Evolutionary conservation across 2,113 vertebrate species (phyloP).

Genomic region (Empidonax traillii): DNA sequence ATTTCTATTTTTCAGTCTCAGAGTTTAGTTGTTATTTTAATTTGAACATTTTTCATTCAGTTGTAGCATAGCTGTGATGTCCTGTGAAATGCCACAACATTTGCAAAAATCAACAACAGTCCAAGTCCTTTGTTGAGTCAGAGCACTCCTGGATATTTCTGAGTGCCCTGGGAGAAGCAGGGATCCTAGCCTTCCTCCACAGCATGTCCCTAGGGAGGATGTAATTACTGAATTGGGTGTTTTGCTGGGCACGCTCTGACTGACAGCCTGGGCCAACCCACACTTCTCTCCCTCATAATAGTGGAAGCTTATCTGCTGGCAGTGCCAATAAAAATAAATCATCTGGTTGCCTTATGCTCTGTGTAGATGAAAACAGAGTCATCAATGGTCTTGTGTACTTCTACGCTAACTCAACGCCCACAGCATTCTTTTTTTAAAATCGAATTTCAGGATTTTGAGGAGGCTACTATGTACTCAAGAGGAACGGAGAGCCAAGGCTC

Average conservation of each 20-base stretch:
- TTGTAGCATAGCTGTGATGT: neutral
- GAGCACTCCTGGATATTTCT: neutral
- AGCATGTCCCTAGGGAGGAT: neutral
- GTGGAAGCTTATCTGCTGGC: neutral
- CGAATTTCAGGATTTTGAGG: neutral
- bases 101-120: neutral
- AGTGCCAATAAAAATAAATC: constrained; percentile 62
- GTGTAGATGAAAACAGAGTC: constrained; percentile 21
- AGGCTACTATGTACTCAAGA: neutral
- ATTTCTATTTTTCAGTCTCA: neutral
- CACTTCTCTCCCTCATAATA: neutral
- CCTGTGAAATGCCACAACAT: neutral
- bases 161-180: neutral
- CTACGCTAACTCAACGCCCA: constrained; percentile 18
- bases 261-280: neutral
- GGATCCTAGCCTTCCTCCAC: neutral
- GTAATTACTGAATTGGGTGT: neutral
- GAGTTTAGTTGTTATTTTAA: neutral
- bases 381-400: constrained; percentile 12
- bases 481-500: neutral
- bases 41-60: neutral
- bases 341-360: constrained; percentile 43
- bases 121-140: neutral
- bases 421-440: neutral
- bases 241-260: neutral